Percentiles rank a stretch among this genome's conserved stretches.
Evolutionary conservation across 2,797 vertebrate genomes (phyloP).

Genomic region (Otolemur crassicaudatus): DNA sequence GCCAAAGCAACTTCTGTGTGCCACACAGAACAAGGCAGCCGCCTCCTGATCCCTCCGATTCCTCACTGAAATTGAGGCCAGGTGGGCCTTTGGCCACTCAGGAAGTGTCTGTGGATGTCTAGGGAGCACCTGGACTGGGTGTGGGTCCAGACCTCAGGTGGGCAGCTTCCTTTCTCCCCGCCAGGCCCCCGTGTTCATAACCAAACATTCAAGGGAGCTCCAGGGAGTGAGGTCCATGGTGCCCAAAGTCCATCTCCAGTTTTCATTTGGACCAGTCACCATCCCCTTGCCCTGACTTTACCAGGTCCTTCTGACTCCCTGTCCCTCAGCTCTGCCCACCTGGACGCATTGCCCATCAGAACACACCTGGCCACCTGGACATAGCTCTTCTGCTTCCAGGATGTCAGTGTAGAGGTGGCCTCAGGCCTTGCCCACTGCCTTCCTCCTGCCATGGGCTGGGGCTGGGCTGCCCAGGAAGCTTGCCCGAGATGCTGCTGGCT

Average conservation of each 20-base stretch:
- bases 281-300: neutral
- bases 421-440: neutral
- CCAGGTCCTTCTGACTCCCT: neutral
- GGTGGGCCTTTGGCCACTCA: neutral
- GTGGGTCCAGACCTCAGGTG: neutral
- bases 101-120: neutral
- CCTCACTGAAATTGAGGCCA: neutral
- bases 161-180: too few relatives aligned
- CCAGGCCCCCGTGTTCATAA: fast-evolving
- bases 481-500: neutral
- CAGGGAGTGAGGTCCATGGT: fast-evolving
- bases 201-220: fast-evolving
- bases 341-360: neutral
- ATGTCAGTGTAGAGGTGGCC: neutral
- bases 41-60: fast-evolving
- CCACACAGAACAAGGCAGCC: fast-evolving
- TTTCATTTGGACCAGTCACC: fast-evolving
- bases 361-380: neutral
- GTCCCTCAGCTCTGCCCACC: neutral
- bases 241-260: fast-evolving
- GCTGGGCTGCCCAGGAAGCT: neutral
- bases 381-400: neutral
- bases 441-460: neutral
- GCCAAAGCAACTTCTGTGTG: fast-evolving
- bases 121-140: too few relatives aligned